Evolutionary conservation across 2,888 invertebrate species (phyloP), one percentile per base, ranked within the genome.

Genomic region (Hypselothyrea guttata): DNA sequence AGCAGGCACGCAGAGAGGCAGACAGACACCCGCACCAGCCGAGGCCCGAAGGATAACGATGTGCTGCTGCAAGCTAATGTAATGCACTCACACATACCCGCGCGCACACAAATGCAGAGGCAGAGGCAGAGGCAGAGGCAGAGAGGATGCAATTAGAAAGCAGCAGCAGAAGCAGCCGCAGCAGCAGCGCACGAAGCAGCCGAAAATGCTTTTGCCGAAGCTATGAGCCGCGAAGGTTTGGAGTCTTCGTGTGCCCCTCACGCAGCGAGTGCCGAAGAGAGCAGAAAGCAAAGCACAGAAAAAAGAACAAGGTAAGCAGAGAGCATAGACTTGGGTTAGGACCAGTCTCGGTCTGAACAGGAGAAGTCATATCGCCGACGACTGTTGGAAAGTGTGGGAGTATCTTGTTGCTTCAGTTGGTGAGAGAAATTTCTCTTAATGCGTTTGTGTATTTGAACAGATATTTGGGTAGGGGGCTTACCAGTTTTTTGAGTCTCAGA

Each of bases 81-180:
- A 75, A 75, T 73, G 67, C 75, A 73, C 52, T 65, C 71, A 68
- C 63, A 67, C 54, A 60, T 55, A 71, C 57, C 62, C 27, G 44
- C 44, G 45, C 9, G 52, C 33, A 52, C 58, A 58, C 33, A 53
- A 30, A 45, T 9, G 16, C 11, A 33, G 1, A 31, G 42, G 22
- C n/a, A 35, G 55, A n/a, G n/a, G n/a, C n/a, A n/a, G n/a, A n/a
- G n/a, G 34, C 47, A 57, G 46, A 15, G 22, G 37, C 49, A 63
- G 63, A 54, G 70, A 60, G 64, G 46, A 67, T 72, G 70, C 83
- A 75, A 84, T 79, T 84, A 79, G 84, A 79, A 79, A 83, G 77
- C 79, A 79, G 71, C 51, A 46, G 38, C 22, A 46, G 38, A n/a
- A n/a, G n/a, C n/a, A n/a, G n/a, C n/a, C n/a, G 77, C 79, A 79